A percentile compares a stretch with the other conserved stretches of the same genome.
phyloP scores from a whole-genome alignment of 2,113 vertebrate species.

The Apaloderma vittatum region DNA sequence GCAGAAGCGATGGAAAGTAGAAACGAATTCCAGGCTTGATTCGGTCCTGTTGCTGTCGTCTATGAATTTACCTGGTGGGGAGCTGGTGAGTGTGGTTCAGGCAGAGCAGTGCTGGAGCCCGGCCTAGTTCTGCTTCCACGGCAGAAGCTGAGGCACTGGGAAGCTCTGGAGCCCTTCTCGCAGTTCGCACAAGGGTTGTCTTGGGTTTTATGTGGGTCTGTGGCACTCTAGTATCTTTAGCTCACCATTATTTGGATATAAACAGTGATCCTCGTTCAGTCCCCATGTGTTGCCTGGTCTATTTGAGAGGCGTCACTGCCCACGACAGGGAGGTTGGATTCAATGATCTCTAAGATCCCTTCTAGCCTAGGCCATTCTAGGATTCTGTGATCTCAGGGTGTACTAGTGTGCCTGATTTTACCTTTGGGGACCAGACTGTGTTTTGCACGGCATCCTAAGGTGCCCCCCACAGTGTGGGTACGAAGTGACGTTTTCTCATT shows the following conservation, averaged over 20 bases:
- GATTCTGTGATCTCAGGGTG: not conserved
- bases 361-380: too few relatives aligned
- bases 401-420: not conserved
- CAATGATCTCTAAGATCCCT: too few relatives aligned
- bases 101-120: not conserved
- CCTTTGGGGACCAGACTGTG: not conserved
- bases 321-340: too few relatives aligned
- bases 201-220: not conserved
- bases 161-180: not conserved
- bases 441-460: not conserved
- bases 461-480: fast-evolving
- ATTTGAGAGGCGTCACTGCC: too few relatives aligned
- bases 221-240: not conserved
- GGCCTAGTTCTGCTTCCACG: fast-evolving
- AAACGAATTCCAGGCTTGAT: slow-evolving; percentile 94
- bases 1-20: slow-evolving; percentile 98
- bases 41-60: slow-evolving; percentile 93
- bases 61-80: slow-evolving; percentile 95
- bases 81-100: slow-evolving; percentile 84
- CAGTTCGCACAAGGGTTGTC: not conserved
- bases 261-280: too few relatives aligned
- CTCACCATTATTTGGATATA: not conserved
- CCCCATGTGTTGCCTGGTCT: too few relatives aligned
- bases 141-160: not conserved
- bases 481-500: not conserved